phyloP scores from a whole-genome alignment of 2,888 invertebrate species.

The Drosophila buzzatii region DNA sequence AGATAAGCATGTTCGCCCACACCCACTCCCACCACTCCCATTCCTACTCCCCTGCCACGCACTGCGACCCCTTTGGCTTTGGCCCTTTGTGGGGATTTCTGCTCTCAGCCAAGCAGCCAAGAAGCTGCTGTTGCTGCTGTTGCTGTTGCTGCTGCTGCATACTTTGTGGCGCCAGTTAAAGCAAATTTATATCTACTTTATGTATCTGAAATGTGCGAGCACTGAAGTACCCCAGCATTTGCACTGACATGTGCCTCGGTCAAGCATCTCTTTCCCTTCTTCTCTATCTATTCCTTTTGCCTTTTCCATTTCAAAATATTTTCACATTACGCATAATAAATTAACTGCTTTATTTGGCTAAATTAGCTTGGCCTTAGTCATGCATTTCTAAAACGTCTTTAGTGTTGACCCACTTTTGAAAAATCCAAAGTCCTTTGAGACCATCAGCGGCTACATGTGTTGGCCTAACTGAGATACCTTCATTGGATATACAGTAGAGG shows the following conservation, averaged over 20 bases:
- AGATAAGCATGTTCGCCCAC: slow-evolving; percentile 33
- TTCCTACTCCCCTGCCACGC: not conserved
- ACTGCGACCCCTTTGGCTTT: slow-evolving; percentile 3
- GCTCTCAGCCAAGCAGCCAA: slow-evolving; percentile 26
- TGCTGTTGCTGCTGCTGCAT: slow-evolving; percentile 18
- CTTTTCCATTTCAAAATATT: slow-evolving; percentile 3
- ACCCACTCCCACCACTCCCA: not conserved
- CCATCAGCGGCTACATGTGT: not conserved
- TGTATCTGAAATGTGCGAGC: slow-evolving; percentile 10
- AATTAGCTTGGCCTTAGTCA: not conserved
- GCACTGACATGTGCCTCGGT: slow-evolving; percentile 14
- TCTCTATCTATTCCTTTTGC: not conserved
- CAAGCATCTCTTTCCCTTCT: slow-evolving; percentile 2
- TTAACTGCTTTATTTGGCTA: slow-evolving; percentile 3
- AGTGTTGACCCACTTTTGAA: not conserved
- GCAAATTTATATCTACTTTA: slow-evolving; percentile 35
- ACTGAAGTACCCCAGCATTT: slow-evolving; percentile 10
- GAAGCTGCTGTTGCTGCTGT: slow-evolving; percentile 13
- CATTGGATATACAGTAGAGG: too few relatives aligned
- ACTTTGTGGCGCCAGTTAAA: slow-evolving; percentile 44
- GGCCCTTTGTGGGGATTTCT: slow-evolving; percentile 14
- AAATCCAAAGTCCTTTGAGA: not conserved
- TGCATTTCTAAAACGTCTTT: not conserved
- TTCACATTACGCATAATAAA: slow-evolving; percentile 15
- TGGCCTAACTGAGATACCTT: not conserved